Conservation (phyloP, 2,113 vertebrate genomes). For the Rhinolophus ferrumequinum region DNA sequence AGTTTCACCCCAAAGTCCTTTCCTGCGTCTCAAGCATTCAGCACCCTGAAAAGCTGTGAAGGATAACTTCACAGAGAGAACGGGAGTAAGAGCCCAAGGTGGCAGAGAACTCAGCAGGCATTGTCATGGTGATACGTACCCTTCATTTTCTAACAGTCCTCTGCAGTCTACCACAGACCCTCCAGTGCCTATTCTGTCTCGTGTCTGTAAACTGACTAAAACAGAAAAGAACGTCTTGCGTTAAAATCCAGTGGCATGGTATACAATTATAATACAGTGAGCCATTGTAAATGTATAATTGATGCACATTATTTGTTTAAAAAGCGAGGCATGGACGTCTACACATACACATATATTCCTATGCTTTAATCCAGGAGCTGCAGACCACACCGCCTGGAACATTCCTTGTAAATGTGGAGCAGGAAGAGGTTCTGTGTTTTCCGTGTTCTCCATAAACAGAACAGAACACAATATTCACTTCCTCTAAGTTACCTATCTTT, state of each 20-base stretch:
- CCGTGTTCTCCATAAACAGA: not conserved
- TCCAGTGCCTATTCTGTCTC: conserved; percentile 96
- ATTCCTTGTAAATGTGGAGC: not conserved
- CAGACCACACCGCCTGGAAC: not conserved
- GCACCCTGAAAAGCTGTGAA: not conserved
- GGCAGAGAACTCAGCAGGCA: not conserved
- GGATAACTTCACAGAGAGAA: rapidly evolving
- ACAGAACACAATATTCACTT: not conserved
- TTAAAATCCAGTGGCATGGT: conserved; percentile 53
- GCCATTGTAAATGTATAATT: not conserved
- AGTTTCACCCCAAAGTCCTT: not conserved
- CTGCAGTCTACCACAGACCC: conserved; percentile 98
- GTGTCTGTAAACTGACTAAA: conserved; percentile 97
- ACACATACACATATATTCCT: not conserved
- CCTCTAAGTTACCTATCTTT: not conserved
- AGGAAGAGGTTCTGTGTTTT: not conserved
- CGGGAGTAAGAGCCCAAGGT: not conserved
- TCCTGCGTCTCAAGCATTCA: not conserved
- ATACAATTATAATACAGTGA: not conserved
- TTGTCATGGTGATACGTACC: conserved; percentile 86
- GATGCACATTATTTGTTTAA: not conserved
- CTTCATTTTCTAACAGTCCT: conserved; percentile 96
- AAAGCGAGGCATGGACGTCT: not conserved
- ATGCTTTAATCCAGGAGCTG: not conserved
- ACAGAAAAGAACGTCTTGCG: conserved; percentile 59